phyloP scores from a whole-genome alignment of 2,888 invertebrate genomes.

The Bellardia bayeri region DNA sequence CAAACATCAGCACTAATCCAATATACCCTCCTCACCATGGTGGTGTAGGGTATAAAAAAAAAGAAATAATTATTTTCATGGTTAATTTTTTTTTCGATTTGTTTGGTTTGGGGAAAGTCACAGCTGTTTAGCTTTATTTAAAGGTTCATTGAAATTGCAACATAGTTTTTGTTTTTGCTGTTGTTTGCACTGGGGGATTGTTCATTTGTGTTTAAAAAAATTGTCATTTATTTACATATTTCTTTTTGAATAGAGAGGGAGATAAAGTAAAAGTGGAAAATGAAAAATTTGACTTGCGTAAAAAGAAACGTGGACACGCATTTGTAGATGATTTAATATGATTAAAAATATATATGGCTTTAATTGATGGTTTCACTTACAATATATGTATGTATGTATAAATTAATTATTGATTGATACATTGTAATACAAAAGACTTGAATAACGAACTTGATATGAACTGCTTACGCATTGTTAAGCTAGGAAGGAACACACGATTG shows the following conservation, averaged over 20 bases:
- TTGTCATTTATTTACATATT: slow-evolving; percentile 6
- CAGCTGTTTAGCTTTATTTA: slow-evolving; percentile 59
- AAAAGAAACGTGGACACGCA: not conserved
- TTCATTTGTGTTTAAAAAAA: not conserved
- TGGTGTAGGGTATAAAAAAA: no score
- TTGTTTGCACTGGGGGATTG: not conserved
- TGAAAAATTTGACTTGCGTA: no score
- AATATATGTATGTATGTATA: not conserved
- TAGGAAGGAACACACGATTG: no score
- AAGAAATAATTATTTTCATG: not conserved
- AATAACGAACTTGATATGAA: no score
- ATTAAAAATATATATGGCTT: not conserved
- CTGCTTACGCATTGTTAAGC: no score
- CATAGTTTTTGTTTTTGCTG: not conserved
- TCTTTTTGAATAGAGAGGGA: not conserved
- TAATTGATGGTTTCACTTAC: not conserved
- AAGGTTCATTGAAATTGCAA: slow-evolving; percentile 66
- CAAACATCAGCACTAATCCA: no score
- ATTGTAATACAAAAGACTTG: no score
- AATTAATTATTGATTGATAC: not conserved
- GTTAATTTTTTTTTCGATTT: not conserved
- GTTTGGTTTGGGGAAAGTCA: slow-evolving; percentile 53
- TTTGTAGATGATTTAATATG: not conserved
- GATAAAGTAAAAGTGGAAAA: not conserved
- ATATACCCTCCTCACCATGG: no score